Conservation (phyloP, 2,113 vertebrate genomes). For the Cricetomys ansorgei region DNA sequence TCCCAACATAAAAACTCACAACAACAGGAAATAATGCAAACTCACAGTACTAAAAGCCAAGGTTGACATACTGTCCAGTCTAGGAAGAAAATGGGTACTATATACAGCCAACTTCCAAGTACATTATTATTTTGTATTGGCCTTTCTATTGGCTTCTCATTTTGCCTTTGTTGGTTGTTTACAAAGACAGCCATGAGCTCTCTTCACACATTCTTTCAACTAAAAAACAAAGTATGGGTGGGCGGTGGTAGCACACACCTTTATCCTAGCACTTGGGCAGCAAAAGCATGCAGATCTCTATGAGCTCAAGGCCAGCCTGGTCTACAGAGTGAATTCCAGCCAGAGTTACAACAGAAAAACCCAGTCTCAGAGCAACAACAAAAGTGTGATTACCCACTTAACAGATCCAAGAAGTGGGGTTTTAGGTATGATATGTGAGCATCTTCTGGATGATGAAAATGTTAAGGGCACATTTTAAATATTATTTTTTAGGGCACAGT, state of each 20-base stretch:
- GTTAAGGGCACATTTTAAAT: not conserved
- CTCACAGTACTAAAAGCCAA: not conserved
- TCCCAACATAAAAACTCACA: not conserved
- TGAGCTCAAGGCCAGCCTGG: too few relatives aligned
- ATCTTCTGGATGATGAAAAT: not conserved
- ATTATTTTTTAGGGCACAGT: not conserved
- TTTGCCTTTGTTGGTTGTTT: not conserved
- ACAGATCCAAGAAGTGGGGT: not conserved
- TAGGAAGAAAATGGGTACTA: not conserved
- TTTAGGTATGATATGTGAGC: not conserved
- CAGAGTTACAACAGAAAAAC: too few relatives aligned
- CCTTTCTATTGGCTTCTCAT: not conserved
- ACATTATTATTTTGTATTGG: not conserved
- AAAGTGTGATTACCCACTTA: not conserved
- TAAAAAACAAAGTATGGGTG: not conserved
- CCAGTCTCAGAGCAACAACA: too few relatives aligned
- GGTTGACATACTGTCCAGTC: too few relatives aligned
- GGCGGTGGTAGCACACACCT: too few relatives aligned
- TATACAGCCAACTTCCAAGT: not conserved
- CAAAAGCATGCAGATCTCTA: too few relatives aligned
- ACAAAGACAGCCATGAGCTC: not conserved
- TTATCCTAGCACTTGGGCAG: too few relatives aligned
- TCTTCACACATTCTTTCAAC: not conserved
- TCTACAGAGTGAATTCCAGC: too few relatives aligned
- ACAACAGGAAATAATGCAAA: not conserved